Percentiles rank a stretch among this genome's conserved stretches.
phyloP scores from a whole-genome alignment of 1,140 invertebrate species.

The Tachypleus tridentatus region DNA sequence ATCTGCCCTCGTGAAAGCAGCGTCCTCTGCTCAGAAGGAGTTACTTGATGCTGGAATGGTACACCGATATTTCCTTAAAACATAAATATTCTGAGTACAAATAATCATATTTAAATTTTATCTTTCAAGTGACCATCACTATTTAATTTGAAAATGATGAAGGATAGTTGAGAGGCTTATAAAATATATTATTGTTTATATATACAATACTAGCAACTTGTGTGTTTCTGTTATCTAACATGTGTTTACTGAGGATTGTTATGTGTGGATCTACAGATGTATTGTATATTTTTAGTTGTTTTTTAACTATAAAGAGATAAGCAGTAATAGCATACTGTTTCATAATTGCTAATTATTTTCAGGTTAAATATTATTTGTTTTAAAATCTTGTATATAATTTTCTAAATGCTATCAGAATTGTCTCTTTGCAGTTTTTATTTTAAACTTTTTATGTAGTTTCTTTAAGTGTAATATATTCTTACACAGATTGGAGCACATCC shows the following conservation, averaged over 20 bases:
- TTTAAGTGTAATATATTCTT: too few species aligned
- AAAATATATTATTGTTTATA: not conserved
- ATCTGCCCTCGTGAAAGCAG: constrained; percentile 86
- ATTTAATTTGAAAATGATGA: not conserved
- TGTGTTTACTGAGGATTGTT: too few species aligned
- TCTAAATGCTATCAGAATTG: too few species aligned
- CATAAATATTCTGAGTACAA: too few species aligned
- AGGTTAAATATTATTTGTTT: too few species aligned
- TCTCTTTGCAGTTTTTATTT: too few species aligned
- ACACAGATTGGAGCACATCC: constrained; percentile 1
- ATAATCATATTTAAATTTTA: not conserved
- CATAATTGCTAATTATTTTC: not conserved
- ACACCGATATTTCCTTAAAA: constrained; percentile 44
- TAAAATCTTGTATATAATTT: too few species aligned
- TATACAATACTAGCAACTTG: too few species aligned
- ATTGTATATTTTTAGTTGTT: too few species aligned
- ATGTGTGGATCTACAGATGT: too few species aligned
- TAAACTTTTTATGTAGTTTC: too few species aligned
- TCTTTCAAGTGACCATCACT: not conserved
- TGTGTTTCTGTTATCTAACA: too few species aligned
- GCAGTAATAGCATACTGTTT: not conserved
- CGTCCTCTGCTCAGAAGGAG: constrained; percentile 87
- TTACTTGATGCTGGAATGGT: constrained; percentile 69
- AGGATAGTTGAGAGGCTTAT: not conserved
- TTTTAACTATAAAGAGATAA: not conserved